Base-by-base conservation (phyloP, 2,113 vertebrate genomes). In the Ailurus styani region DNA sequence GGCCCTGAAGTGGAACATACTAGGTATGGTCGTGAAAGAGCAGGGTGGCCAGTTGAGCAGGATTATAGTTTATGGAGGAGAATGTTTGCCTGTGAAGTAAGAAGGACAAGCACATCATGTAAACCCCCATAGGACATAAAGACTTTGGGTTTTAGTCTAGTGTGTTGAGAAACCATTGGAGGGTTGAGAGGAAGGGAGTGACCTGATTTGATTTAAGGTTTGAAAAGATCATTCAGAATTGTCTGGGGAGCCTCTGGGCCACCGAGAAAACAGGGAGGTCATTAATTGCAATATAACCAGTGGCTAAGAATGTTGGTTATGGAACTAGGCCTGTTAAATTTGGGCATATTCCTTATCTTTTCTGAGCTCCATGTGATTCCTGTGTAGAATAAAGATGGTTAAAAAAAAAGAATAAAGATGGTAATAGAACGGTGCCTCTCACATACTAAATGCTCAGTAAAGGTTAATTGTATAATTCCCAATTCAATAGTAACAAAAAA, bases 41-140 rank as follows among this genome's bases (percentile, higher is more conserved):
- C 66, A 1, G 15, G n/a, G 6, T 40, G n/a, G 47, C 66, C n/a
- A 13, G 37, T 5, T 1, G 2, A 3, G n/a, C 62, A 42, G 62
- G 20, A 17, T 15, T 13, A 4, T 27, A 3, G 23, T 73, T 73
- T 2, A 45, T 29, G 42, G 45, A 47, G 52, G 10, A 47, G 31
- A 7, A 14, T 37, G 52, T 14, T 37, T 0, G 0, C 15, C 7
- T 7, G 2, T 27, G 52, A 47, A 40, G 27, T 18, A 27, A 9
- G 40, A 68, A n/a, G 40, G 90, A 15, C 7, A 9, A 7, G 21
- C 64, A 72, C 64, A 15, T 4, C 23, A 12, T 0, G 52, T 8
- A 60, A 23, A 25, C 64, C 23, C 23, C 18, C 12, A 10, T n/a
- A 72, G 50, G 50, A 40, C 66, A 21, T 21, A 12, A 20, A 27